Conservation (phyloP, 2,888 invertebrate genomes). For the Zhengitettix transpicula region DNA sequence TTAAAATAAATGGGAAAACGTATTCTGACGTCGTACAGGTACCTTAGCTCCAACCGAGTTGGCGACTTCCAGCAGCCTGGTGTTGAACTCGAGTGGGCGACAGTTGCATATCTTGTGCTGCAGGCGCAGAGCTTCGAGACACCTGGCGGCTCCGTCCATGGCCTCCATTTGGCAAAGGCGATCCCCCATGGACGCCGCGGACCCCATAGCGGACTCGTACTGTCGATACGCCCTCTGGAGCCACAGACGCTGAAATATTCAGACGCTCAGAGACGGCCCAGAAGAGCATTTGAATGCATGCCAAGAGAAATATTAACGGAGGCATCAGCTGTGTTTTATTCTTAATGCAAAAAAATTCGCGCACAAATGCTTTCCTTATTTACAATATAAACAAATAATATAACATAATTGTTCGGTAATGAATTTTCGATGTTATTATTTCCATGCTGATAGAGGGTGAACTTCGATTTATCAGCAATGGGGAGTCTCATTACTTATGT, state of each 20-base stretch:
- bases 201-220: constrained; percentile 75
- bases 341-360: neutral
- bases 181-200: constrained; percentile 60
- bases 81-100: constrained; percentile 71
- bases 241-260: neutral
- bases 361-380: too few relatives aligned
- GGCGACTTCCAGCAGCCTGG: constrained; percentile 64
- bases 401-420: too few relatives aligned
- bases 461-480: too few relatives aligned
- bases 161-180: constrained; percentile 78
- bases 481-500: too few relatives aligned
- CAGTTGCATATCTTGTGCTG: constrained; percentile 79
- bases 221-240: constrained; percentile 52
- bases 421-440: too few relatives aligned
- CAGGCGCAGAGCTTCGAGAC: constrained; percentile 51
- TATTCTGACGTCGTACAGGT: constrained; percentile 2
- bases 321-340: neutral
- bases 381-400: too few relatives aligned
- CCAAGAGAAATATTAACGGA: neutral
- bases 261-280: neutral
- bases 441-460: too few relatives aligned
- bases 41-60: constrained; percentile 78
- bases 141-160: constrained; percentile 74
- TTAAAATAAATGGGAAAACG: too few relatives aligned
- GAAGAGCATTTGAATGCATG: neutral